Percentiles rank a stretch among this genome's conserved stretches.
Conservation (phyloP, 2,113 vertebrate genomes). For the Microtus oregoni region DNA sequence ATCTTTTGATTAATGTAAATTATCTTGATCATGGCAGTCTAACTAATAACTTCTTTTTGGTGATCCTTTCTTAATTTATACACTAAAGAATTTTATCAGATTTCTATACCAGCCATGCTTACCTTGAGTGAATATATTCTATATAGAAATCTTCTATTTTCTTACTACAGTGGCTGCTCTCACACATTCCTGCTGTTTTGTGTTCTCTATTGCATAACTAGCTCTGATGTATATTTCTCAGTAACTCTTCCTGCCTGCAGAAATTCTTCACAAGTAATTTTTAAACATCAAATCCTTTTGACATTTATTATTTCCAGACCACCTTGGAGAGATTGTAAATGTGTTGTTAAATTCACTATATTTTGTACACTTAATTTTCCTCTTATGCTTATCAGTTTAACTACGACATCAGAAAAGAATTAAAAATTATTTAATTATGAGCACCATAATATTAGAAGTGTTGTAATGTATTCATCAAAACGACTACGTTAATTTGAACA, state of each 20-base stretch:
- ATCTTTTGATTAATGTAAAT: background rate
- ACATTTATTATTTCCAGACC: background rate
- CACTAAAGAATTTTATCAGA: background rate
- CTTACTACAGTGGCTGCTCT: background rate
- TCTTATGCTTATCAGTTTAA: background rate
- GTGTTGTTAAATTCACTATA: background rate
- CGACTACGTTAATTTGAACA: background rate
- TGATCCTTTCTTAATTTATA: background rate
- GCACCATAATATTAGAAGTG: background rate
- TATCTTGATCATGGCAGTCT: background rate
- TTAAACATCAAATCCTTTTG: too few species aligned
- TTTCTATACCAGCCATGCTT: background rate
- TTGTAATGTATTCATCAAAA: background rate
- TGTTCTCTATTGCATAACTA: background rate
- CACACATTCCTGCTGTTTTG: rapidly evolving
- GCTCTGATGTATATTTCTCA: too few species aligned
- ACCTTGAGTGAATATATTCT: background rate
- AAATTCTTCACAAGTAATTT: too few species aligned
- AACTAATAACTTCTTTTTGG: background rate
- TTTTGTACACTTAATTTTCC: background rate
- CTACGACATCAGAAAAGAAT: background rate
- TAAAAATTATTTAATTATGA: background rate
- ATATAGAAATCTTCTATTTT: background rate
- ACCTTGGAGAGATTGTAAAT: background rate
- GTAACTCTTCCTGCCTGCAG: too few species aligned